These are phyloP conservation scores for Phrynocephalus versicolor DNA, from an alignment of 2,113 vertebrate species.

Conservation along the genomic window DNA sequence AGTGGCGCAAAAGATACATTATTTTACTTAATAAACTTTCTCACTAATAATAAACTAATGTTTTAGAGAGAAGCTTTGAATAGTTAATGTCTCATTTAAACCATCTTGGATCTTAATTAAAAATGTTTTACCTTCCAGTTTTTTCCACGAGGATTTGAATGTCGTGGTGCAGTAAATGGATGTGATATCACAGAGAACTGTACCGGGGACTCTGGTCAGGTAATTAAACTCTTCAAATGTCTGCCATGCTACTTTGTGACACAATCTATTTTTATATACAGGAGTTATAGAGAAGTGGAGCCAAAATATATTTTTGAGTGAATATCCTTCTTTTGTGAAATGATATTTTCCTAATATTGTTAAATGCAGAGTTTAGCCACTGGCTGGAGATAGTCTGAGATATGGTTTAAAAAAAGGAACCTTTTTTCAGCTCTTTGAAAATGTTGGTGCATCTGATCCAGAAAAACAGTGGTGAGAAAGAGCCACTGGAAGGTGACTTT, in stretches of 20 bases:
- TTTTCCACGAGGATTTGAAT: conserved; percentile 90
- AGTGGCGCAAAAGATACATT: not conserved
- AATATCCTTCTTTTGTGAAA: too few relatives aligned
- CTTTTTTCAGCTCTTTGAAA: not conserved
- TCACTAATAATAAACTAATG: not conserved
- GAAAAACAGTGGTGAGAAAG: not conserved
- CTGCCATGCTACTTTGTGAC: not conserved
- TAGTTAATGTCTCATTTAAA: conserved; percentile 1
- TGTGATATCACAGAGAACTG: conserved; percentile 96
- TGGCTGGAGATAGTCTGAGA: too few relatives aligned
- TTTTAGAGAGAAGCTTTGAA: not conserved
- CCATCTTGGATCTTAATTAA: conserved; percentile 23
- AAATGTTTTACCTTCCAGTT: conserved; percentile 77
- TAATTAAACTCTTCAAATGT: conserved; percentile 52
- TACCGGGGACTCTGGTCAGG: conserved; percentile 96
- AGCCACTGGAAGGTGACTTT: not conserved
- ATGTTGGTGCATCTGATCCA: not conserved
- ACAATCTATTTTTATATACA: not conserved
- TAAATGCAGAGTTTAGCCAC: too few relatives aligned
- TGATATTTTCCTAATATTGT: too few relatives aligned
- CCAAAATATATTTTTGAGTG: not conserved
- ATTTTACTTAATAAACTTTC: not conserved
- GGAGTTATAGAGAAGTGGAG: not conserved
- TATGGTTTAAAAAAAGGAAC: too few relatives aligned
- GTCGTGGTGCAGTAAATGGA: conserved; percentile 92